Evolutionary conservation across 1,140 invertebrate species (phyloP), one percentile per base, ranked within the genome.

Genomic region (Drosophila elegans): DNA sequence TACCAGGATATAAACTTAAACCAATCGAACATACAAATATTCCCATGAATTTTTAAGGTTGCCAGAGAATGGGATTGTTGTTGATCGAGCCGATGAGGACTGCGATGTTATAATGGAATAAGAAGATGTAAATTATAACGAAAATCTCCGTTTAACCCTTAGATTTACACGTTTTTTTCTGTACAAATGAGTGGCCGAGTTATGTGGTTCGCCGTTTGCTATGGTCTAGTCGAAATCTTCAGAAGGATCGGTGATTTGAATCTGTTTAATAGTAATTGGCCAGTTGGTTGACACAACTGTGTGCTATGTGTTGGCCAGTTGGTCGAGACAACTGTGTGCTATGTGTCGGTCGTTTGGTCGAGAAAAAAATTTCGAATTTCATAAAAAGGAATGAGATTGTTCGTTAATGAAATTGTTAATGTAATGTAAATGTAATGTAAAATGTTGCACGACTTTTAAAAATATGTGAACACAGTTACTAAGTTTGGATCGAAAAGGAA

Each of bases 11-110:
- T 34, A 46, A 41, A 12, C 21, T 55, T 5, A 64, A 56, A 12
- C 13, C 10, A 71, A 71, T 16, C 13, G 51, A 41, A 45, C 38
- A 16, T 56, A 72, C 13, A 68, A 68, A 44, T 68, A 49, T 38
- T 32, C 48, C 16, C 60, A 71, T 4, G 42, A 64, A 41, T 45
- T 32, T 46, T 62, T 64, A 29, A 11, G 12, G 3, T 44, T 44
- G 54, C 54, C n/a, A n/a, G 27, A 44, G 25, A 42, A 44, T 25
- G 54, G 13, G 39, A 44, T 56, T 44, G 27, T 11, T 44, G 10
- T 56, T 3, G n/a, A 44, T 27, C 38, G 25, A 44, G 27, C 39
- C 27, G 11, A 39, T 56, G 27, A 56, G 4, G 10, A 39, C 25
- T 44, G 25, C n/a, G 54, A 42, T 42, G 38, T n/a, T 45, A 21